These are phyloP conservation scores for Sylvia borin DNA, from an alignment of 2,797 vertebrate genomes.

Conservation along the genomic window DNA sequence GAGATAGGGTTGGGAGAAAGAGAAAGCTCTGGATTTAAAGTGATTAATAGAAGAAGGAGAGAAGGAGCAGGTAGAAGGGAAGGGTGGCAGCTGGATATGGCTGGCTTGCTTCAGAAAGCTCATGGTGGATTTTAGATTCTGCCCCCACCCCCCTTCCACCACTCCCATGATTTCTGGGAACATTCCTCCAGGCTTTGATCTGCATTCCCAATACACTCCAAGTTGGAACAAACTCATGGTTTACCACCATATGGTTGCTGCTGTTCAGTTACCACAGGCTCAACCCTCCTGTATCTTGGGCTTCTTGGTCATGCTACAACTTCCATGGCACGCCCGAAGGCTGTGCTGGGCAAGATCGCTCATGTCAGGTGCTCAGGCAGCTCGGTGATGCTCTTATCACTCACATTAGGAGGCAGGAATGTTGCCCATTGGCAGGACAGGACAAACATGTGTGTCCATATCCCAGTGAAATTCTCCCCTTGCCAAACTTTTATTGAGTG, in stretches of 20 bases:
- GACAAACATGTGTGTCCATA: conserved; percentile 53
- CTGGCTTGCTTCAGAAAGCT: neutral
- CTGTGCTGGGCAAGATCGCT: conserved; percentile 46
- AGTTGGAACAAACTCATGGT: conserved; percentile 56
- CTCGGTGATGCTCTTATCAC: conserved; percentile 46
- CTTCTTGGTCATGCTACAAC: conserved; percentile 55
- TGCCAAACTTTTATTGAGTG: neutral
- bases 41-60: neutral
- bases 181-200: conserved; percentile 57
- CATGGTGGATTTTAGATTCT: neutral
- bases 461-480: conserved; percentile 10
- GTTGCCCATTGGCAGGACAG: conserved; percentile 62
- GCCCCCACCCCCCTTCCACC: neutral
- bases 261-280: conserved; percentile 52
- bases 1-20: neutral
- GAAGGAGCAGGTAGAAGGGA: neutral
- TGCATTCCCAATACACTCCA: conserved; percentile 60
- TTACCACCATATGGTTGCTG: conserved; percentile 44
- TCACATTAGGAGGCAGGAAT: conserved; percentile 58
- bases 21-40: neutral
- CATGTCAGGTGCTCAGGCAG: conserved; percentile 49
- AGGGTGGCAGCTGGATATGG: neutral
- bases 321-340: conserved; percentile 32
- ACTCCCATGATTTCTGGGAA: conserved; percentile 48
- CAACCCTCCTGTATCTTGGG: conserved; percentile 26